Percentiles rank a stretch among this genome's conserved stretches.
phyloP scores from a whole-genome alignment of 92 coral and sea anemone genomes.

The Virgularia gustaviana region DNA sequence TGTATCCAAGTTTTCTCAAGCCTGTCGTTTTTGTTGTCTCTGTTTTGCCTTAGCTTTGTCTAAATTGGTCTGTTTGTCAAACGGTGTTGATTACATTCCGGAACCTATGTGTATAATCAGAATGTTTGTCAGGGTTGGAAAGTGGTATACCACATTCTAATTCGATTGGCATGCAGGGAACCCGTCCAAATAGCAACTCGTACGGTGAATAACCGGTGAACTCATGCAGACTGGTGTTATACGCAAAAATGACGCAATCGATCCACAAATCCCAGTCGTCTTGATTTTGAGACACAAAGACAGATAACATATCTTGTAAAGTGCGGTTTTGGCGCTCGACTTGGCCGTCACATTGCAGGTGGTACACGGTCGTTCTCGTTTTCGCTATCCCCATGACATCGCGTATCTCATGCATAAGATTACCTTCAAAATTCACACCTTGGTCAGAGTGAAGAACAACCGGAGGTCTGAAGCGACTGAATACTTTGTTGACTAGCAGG shows the following conservation, averaged over 20 bases:
- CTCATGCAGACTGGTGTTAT: conserved; percentile 48
- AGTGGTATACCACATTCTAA: conserved; percentile 44
- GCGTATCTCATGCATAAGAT: conserved; percentile 21
- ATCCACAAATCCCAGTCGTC: conserved; percentile 50
- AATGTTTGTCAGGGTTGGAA: conserved; percentile 23
- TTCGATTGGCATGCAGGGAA: conserved; percentile 29
- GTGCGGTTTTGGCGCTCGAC: conserved; percentile 53
- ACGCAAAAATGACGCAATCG: conserved; percentile 44
- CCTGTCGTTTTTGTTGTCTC: not conserved
- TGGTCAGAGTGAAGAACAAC: conserved; percentile 44
- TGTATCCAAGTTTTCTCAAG: conserved; percentile 14
- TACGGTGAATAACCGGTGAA: conserved; percentile 46
- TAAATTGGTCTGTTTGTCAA: not conserved
- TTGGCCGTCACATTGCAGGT: conserved; percentile 42
- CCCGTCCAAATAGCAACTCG: conserved; percentile 44
- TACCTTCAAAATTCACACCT: conserved; percentile 35
- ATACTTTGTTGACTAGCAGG: conserved; percentile 18
- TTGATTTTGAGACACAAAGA: conserved; percentile 21
- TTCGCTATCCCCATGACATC: conserved; percentile 35
- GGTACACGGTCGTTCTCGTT: conserved; percentile 34
- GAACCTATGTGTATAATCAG: conserved; percentile 19
- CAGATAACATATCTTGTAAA: conserved; percentile 37
- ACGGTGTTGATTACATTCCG: no score
- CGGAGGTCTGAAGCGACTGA: conserved; percentile 47
- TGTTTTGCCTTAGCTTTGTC: conserved; percentile 3